A percentile compares a stretch with the other conserved stretches of the same genome.
These are phyloP conservation scores for Anhinga rufa DNA, from an alignment of 2,113 vertebrate genomes.

Conservation along the genomic window DNA sequence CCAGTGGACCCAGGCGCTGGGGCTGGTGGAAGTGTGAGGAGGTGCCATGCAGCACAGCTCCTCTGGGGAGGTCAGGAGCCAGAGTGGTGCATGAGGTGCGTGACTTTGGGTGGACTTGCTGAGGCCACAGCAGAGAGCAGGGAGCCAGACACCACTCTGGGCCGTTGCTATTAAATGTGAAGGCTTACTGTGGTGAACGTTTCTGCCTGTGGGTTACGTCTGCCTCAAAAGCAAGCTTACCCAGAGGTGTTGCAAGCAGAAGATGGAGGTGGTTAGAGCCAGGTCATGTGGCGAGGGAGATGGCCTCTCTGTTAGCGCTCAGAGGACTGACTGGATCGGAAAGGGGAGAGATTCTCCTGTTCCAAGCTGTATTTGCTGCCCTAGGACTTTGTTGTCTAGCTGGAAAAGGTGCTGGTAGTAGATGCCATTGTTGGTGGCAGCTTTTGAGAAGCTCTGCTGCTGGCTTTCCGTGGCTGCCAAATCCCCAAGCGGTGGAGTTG, in stretches of 20 bases:
- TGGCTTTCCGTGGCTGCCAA: background rate
- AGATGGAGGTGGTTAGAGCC: background rate
- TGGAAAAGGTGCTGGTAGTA: background rate
- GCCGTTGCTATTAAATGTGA: background rate
- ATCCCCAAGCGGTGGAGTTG: background rate
- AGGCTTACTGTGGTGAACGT: background rate
- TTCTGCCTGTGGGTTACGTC: background rate
- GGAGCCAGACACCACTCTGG: background rate
- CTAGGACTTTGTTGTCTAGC: background rate
- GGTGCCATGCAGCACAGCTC: background rate
- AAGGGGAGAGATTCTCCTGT: background rate
- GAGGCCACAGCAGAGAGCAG: background rate
- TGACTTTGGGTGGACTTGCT: background rate
- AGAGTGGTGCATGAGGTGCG: too few relatives aligned
- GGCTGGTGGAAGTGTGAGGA: background rate
- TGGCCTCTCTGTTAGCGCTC: background rate
- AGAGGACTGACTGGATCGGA: accelerated
- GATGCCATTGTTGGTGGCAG: background rate
- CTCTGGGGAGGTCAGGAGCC: background rate
- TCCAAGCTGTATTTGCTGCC: slow-evolving; percentile 1
- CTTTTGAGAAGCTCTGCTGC: background rate
- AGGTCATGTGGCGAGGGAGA: background rate
- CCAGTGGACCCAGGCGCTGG: background rate
- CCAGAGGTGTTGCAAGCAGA: background rate
- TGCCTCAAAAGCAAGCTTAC: background rate